Base-by-base conservation (phyloP, 2,113 vertebrate species). In the Esox niger region DNA sequence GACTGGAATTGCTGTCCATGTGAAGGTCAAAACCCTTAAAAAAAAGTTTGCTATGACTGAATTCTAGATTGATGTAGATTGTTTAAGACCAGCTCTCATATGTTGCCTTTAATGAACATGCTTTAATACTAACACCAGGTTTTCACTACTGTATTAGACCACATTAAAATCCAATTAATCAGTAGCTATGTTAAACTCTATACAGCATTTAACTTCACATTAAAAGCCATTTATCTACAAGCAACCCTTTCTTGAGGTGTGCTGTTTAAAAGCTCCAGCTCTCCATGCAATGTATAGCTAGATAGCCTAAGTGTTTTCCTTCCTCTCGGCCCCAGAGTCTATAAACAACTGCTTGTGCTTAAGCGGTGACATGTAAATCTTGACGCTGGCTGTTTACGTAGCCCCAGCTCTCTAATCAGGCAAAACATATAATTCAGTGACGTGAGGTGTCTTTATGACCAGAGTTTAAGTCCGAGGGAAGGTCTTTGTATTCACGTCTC, bases 291-390 rank as follows among this genome's bases (percentile, higher is more conserved):
- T 79, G 71, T 84, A 78, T 75, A 68, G 82, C 76, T 77, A 73
- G 75, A 43, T 74, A 58, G 63, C 72, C 15, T 74, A 82, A 82
- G 80, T 77, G 75, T 82, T 84, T 79, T 76, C 79, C 82, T 81
- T 81, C 83, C 86, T 81, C 72, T 73, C 55, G 65, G 73, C 30
- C 64, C 66, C 38, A 17, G 38, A 10, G 86, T 72, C 87, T 74
- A 84, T 89, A 90, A 91, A 89, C 90, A 92, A 88, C 89, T 90
- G 91, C 88, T 89, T 89, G 89, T 83, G 88, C 88, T 89, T 91
- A 90, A 88, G 86, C 82, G 66, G 88, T 87, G 86, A 91, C 90
- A 91, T 89, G 91, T 91, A 90, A 89, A 90, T 92, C 87, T 91
- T 85, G 80, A 89, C 84, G 86, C 84, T 85, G 89, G 87, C 86